These are phyloP conservation scores for Trachemys scripta DNA, from an alignment of 2,113 vertebrate genomes.

Conservation along the genomic window DNA sequence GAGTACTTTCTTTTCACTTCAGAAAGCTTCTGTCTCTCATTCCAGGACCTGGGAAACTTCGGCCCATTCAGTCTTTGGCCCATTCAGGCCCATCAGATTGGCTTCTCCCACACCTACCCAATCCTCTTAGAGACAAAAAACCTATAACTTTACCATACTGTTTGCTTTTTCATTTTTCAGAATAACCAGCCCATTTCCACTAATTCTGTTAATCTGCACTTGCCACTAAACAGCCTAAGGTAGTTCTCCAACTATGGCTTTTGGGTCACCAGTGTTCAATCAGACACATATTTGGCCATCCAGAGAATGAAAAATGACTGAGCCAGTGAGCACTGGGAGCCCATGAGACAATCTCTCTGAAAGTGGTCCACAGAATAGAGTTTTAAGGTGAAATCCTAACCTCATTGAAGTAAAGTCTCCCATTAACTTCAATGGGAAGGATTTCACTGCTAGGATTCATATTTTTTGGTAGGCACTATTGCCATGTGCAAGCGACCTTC, in stretches of 20 bases:
- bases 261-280: background rate
- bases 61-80: background rate
- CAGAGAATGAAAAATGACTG: background rate
- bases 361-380: background rate
- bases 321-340: background rate
- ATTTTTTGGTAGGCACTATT: conserved; percentile 30
- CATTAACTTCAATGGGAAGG: background rate
- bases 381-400: too few relatives aligned
- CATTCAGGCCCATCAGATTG: background rate
- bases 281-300: background rate
- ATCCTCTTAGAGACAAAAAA: background rate
- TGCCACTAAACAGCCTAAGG: background rate
- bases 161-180: background rate
- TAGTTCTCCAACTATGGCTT: background rate
- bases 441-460: conserved; percentile 29
- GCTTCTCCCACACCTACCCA: background rate
- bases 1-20: background rate
- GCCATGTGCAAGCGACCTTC: conserved; percentile 49
- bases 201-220: background rate
- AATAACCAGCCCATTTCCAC: background rate
- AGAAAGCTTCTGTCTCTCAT: background rate
- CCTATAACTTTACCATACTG: fast-evolving
- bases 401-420: background rate
- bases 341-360: background rate
- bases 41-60: background rate